These are phyloP conservation scores for Seriola quinqueradiata DNA, from an alignment of 2,113 vertebrate genomes.

Conservation along the genomic window DNA sequence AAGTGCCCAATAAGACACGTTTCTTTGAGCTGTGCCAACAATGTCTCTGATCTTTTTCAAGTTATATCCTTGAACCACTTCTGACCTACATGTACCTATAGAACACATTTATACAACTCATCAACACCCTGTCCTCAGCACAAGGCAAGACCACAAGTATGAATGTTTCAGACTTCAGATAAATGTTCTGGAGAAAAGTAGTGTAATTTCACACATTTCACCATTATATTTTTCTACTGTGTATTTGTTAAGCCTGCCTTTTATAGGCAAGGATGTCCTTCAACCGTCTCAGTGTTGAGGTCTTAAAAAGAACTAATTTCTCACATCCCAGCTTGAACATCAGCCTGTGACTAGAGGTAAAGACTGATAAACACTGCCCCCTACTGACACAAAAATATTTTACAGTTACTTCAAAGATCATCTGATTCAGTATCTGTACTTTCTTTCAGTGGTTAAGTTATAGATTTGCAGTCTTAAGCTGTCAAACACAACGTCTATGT, in stretches of 20 bases:
- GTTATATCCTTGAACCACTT: slow-evolving; percentile 8
- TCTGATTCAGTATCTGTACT: not conserved
- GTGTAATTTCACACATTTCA: not conserved
- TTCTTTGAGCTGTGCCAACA: not conserved
- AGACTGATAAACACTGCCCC: slow-evolving; percentile 73
- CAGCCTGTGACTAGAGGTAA: not conserved
- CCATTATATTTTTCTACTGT: not conserved
- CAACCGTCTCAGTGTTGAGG: not conserved
- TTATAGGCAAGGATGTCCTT: slow-evolving; percentile 21
- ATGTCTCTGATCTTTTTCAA: not conserved
- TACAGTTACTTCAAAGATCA: slow-evolving; percentile 20
- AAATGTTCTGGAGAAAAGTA: slow-evolving; percentile 3
- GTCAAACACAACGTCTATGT: not conserved
- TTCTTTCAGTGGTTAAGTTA: not conserved
- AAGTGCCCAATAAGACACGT: not conserved
- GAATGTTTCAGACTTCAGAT: not conserved
- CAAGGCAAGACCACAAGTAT: not conserved
- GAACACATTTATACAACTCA: not conserved
- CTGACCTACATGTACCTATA: slow-evolving; percentile 2
- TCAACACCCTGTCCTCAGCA: not conserved
- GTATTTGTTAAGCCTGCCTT: not conserved
- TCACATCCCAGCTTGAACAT: not conserved
- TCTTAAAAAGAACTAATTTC: not conserved
- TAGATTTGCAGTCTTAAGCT: not conserved
- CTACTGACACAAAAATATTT: slow-evolving; percentile 48